Base-by-base conservation (phyloP, 2,797 vertebrate species). In the Ciconia nigra region DNA sequence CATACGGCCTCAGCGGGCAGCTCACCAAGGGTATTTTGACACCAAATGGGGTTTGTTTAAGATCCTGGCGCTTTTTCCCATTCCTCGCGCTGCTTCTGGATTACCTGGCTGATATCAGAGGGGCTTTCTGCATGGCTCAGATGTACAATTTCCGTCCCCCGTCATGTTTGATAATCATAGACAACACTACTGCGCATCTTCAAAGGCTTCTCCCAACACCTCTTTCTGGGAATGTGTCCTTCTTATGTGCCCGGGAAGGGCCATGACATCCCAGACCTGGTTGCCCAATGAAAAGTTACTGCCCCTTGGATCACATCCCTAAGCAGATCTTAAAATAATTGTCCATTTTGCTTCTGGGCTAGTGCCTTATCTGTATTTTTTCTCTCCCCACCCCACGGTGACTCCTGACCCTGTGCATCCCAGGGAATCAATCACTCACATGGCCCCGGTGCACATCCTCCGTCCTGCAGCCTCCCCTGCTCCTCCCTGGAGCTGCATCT, bases 1-100 rank as follows among this genome's bases (percentile, higher is more conserved):
- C 12, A 2, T 9, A 31, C 8, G 10, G 47, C 29, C 1, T 0
- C 58, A 37, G 51, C 2, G 1, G 58, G 49, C 42, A 73, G 39
- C 62, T 79, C 29, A 22, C 29, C 26, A 37, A n/a, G 15, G n/a
- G 37, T 9, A n/a, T 52, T 31, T 31, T 41, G 67, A 72, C n/a
- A 35, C 28, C 13, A 51, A 6, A 16, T n/a, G 28, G 28, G 19
- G 11, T 66, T 85, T 78, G 24, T 87, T 78, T 55, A 49, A 81
- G 57, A 33, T 65, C 25, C 25, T 21, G n/a, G 16, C 26, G 42
- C 35, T 41, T 87, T 28, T 54, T 9, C 44, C 54, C 8, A 1
- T 42, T 67, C 41, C n/a, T 63, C 9, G 3, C 20, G 42, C 24
- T 0, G 3, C 62, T 55, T 33, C 44, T 83, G 72, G 54, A 69